These are phyloP conservation scores for Conus canariensis DNA, from an alignment of 2,888 invertebrate species.

Conservation along the genomic window DNA sequence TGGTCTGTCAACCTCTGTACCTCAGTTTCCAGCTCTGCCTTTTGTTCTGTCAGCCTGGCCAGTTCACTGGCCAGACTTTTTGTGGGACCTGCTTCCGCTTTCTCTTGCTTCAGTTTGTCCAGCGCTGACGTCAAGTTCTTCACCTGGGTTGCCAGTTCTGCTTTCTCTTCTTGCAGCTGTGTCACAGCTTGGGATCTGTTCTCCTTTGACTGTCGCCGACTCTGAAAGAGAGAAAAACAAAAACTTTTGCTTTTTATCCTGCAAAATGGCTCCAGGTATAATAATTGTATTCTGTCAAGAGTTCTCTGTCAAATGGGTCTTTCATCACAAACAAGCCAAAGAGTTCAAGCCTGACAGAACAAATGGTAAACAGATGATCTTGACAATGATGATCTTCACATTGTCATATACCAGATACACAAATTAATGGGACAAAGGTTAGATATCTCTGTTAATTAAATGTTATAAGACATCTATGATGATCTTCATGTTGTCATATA, in stretches of 20 bases:
- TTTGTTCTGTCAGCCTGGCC: constrained; percentile 48
- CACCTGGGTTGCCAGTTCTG: constrained; percentile 70
- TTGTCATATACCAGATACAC: too few species aligned
- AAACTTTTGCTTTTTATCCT: too few species aligned
- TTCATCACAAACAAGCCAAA: too few species aligned
- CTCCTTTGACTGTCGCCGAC: constrained; percentile 29
- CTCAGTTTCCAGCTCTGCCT: constrained; percentile 70
- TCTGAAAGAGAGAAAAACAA: constrained; percentile 27
- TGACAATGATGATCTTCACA: too few species aligned
- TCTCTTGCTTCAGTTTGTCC: constrained; percentile 48
- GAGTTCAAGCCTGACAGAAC: too few species aligned
- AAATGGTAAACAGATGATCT: too few species aligned
- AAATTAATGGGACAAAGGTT: too few species aligned
- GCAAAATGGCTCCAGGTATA: not conserved
- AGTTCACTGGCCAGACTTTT: constrained; percentile 75
- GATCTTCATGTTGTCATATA: too few species aligned
- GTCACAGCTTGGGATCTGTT: not conserved
- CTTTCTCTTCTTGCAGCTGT: constrained; percentile 76
- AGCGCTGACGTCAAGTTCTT: constrained; percentile 74
- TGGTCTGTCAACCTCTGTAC: constrained; percentile 67
- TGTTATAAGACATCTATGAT: too few species aligned
- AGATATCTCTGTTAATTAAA: too few species aligned
- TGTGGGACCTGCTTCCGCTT: constrained; percentile 53
- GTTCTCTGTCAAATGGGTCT: too few species aligned
- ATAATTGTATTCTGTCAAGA: too few species aligned